Evolutionary conservation across 2,888 invertebrate genomes (phyloP).

Genomic region (Camponotus fellah): DNA sequence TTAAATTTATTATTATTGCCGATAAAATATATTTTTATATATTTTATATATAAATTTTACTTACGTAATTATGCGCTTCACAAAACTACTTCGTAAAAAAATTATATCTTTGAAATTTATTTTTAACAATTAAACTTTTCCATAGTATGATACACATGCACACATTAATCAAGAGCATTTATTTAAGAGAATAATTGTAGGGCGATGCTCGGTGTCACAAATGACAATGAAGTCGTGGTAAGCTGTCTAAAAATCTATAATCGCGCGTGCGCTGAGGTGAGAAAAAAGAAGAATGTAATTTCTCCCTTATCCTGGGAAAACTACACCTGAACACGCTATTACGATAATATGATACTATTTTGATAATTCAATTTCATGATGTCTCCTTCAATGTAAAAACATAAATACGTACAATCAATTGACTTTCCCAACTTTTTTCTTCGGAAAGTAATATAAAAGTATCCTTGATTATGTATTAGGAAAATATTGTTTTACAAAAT

Average conservation of each 20-base stretch:
- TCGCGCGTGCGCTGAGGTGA: conserved; percentile 16
- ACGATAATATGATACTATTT: conserved; percentile 10
- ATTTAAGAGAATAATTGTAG: background rate
- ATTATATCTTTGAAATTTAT: background rate
- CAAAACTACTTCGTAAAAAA: background rate
- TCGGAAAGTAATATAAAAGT: background rate
- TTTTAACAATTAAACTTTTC: background rate
- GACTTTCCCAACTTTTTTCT: background rate
- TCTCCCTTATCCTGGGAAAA: conserved; percentile 8
- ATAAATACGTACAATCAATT: background rate
- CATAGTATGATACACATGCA: background rate
- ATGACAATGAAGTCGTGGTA: background rate
- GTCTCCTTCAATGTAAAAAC: background rate
- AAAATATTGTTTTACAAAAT: conserved; percentile 19
- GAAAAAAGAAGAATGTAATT: background rate
- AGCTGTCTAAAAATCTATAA: background rate
- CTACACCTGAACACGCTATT: background rate
- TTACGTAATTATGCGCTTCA: background rate
- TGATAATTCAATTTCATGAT: conserved; percentile 16
- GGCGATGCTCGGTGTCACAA: background rate
- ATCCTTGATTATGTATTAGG: background rate
- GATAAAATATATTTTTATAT: background rate
- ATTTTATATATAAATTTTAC: background rate
- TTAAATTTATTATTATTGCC: background rate
- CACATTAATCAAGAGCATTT: background rate